phyloP scores from a whole-genome alignment of 2,888 invertebrate species.

The Alloplasta piceator region DNA sequence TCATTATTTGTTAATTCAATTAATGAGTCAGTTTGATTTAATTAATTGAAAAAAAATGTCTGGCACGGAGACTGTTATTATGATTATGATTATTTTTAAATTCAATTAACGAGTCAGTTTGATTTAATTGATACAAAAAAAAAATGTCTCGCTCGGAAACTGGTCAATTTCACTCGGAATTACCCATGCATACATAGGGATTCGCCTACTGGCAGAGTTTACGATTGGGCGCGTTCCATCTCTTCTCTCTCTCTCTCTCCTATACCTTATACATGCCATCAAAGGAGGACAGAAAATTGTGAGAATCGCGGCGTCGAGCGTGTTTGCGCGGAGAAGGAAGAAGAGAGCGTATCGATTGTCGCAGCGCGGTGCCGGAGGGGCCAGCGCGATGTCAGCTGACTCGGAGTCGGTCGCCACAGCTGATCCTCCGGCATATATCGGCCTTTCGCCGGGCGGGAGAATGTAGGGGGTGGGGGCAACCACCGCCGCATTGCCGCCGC shows the following conservation, averaged over 20 bases:
- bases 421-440: slow-evolving; percentile 71
- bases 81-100: too few species aligned
- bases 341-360: slow-evolving; percentile 77
- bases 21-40: too few species aligned
- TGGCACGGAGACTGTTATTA: too few species aligned
- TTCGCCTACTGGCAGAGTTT: not conserved
- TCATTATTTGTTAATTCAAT: too few species aligned
- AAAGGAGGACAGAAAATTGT: slow-evolving; percentile 2
- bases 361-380: slow-evolving; percentile 75
- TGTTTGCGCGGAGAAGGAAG: slow-evolving; percentile 1
- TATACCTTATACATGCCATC: not conserved
- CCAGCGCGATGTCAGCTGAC: slow-evolving; percentile 78
- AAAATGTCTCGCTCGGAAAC: too few species aligned
- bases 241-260: too few species aligned
- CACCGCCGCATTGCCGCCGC: slow-evolving; percentile 78
- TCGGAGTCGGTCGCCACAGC: slow-evolving; percentile 75
- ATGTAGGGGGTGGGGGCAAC: slow-evolving; percentile 65
- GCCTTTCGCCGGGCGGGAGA: slow-evolving; percentile 46
- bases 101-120: too few species aligned
- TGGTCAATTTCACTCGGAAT: too few species aligned
- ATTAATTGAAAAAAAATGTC: too few species aligned
- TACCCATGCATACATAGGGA: not conserved
- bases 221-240: too few species aligned
- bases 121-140: too few species aligned
- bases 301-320: not conserved